Evolutionary conservation across 2,888 invertebrate genomes (phyloP).

Genomic region (Melieria picta): DNA sequence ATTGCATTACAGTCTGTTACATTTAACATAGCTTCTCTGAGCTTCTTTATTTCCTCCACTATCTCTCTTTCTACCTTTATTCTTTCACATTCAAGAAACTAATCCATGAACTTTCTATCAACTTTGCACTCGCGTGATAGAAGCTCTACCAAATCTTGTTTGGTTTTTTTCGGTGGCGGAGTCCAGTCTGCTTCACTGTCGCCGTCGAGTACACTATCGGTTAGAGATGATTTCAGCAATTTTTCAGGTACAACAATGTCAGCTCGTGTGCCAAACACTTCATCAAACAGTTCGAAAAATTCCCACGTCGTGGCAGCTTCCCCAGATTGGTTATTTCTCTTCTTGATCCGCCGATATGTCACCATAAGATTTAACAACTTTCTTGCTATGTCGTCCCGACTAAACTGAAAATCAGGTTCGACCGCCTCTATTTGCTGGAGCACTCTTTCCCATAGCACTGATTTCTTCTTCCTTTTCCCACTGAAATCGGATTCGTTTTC

Average conservation of each 20-base stretch:
- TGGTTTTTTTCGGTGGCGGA: background rate
- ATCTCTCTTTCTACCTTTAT: too few species aligned
- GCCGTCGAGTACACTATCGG: background rate
- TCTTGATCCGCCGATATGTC: background rate
- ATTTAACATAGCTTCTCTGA: too few species aligned
- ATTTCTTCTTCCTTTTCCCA: background rate
- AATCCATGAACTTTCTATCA: too few species aligned
- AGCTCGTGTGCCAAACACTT: background rate
- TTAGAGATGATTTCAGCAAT: background rate
- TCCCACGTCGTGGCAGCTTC: conserved; percentile 2
- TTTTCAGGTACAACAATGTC: background rate
- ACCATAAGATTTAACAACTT: background rate
- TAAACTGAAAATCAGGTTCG: background rate
- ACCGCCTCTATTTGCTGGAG: background rate
- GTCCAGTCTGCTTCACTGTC: background rate
- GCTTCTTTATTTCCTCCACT: too few species aligned
- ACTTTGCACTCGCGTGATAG: too few species aligned
- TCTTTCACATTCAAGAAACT: too few species aligned
- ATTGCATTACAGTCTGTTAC: too few species aligned
- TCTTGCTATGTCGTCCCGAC: background rate
- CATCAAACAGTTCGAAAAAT: too few species aligned
- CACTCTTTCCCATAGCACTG: background rate
- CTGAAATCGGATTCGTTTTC: background rate
- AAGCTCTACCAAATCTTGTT: too few species aligned
- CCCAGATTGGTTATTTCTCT: background rate